These are phyloP conservation scores for Cremastobaeus sp. DNA, from an alignment of 2,888 invertebrate species.

Conservation along the genomic window DNA sequence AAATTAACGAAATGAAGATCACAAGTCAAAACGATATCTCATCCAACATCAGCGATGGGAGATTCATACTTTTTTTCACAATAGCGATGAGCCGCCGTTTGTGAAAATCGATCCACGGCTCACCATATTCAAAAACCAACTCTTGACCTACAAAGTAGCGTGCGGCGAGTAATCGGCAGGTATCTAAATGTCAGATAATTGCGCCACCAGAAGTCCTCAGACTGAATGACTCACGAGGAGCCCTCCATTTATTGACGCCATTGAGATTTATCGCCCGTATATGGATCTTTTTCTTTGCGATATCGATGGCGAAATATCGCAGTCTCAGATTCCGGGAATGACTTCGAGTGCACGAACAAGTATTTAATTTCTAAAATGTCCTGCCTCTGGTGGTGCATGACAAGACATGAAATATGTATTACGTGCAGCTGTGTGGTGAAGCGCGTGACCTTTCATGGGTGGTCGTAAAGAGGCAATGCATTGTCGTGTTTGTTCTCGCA, in stretches of 20 bases:
- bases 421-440: conserved; percentile 41
- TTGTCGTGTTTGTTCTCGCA: conserved; percentile 45
- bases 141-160: conserved; percentile 41
- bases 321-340: conserved; percentile 31
- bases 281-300: conserved; percentile 3
- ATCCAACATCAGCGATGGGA: no score
- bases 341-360: conserved; percentile 41
- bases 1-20: no score
- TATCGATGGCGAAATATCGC: background rate
- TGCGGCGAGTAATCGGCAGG: conserved; percentile 12
- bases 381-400: conserved; percentile 41
- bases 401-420: conserved; percentile 59
- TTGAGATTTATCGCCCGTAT: conserved; percentile 12
- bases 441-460: conserved; percentile 42
- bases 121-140: conserved; percentile 31
- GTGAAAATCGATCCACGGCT: conserved; percentile 31
- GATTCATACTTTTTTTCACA: no score
- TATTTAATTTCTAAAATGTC: conserved; percentile 58
- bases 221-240: background rate
- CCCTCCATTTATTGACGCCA: background rate
- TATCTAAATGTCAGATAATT: conserved; percentile 24
- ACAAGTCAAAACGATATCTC: no score
- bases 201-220: conserved; percentile 9
- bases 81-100: conserved; percentile 12
- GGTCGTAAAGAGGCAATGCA: conserved; percentile 20